Evolutionary conservation across 2,113 vertebrate species (phyloP).

Genomic region (Gallinago media): DNA sequence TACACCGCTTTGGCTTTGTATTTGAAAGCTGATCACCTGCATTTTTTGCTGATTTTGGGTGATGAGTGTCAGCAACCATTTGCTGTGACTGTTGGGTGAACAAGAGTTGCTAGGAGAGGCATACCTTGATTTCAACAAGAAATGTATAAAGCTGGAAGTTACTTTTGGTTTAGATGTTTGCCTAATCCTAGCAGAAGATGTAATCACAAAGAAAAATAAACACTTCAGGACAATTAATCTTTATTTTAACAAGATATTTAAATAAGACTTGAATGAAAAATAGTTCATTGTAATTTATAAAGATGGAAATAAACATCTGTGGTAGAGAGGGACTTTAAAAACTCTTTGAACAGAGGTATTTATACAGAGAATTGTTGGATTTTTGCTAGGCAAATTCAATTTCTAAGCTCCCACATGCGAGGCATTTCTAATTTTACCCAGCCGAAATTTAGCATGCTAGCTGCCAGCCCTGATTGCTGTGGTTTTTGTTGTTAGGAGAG

Average conservation of each 20-base stretch:
- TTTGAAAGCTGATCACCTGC: not conserved
- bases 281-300: not conserved
- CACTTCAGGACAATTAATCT: not conserved
- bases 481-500: not conserved
- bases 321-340: not conserved
- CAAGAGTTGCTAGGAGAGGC: not conserved
- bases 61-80: not conserved
- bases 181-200: not conserved
- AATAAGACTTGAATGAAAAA: not conserved
- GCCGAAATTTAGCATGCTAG: not conserved
- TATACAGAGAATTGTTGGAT: not conserved
- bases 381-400: slow-evolving; percentile 2
- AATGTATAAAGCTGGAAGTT: not conserved
- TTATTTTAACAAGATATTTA: not conserved
- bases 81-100: not conserved
- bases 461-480: not conserved
- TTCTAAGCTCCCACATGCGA: slow-evolving; percentile 3
- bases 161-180: not conserved
- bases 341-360: not conserved
- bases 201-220: not conserved
- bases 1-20: not conserved
- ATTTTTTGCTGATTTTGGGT: not conserved
- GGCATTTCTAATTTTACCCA: slow-evolving; percentile 53
- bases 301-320: not conserved
- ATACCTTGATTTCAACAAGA: not conserved